phyloP scores from a whole-genome alignment of 2,888 invertebrate genomes.

The Drosophila recens region DNA sequence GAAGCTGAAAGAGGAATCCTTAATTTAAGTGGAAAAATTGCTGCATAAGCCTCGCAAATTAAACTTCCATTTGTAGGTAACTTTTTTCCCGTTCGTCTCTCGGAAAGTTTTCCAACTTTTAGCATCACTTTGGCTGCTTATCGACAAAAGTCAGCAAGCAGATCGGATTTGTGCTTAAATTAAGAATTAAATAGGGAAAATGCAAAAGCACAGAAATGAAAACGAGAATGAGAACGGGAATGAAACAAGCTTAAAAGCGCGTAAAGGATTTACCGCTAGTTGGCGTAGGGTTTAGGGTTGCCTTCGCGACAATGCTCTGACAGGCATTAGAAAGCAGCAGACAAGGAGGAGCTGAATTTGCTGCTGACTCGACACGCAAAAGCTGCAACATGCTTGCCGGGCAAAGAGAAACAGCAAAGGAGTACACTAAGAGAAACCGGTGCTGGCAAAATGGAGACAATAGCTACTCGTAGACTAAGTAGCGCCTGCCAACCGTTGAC shows the following conservation, averaged over 20 bases:
- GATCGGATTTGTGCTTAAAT: conserved; percentile 77
- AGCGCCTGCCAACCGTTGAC: conserved; percentile 49
- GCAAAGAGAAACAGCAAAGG: not conserved
- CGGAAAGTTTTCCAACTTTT: conserved; percentile 59
- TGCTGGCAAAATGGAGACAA: not conserved
- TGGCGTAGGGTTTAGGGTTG: conserved; percentile 41
- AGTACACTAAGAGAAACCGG: not conserved
- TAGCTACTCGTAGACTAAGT: conserved; percentile 53
- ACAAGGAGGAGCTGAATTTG: conserved; percentile 38
- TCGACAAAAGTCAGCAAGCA: conserved; percentile 73
- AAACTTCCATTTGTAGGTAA: conserved; percentile 20
- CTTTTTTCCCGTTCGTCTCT: conserved; percentile 1
- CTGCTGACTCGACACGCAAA: conserved; percentile 59
- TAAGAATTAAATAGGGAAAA: conserved; percentile 61
- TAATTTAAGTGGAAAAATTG: conserved; percentile 19
- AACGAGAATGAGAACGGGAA: conserved; percentile 21
- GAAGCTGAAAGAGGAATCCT: conserved; percentile 3
- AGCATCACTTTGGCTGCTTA: conserved; percentile 69
- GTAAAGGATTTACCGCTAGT: conserved; percentile 58
- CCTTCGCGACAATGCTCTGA: conserved; percentile 65
- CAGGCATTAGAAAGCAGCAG: conserved; percentile 63
- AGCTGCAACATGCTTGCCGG: conserved; percentile 48
- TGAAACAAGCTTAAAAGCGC: conserved; percentile 48
- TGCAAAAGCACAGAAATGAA: conserved; percentile 42
- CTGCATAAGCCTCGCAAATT: conserved; percentile 33